Evolutionary conservation across 2,113 vertebrate species (phyloP).

Genomic region (Tetraodon nigroviridis): DNA sequence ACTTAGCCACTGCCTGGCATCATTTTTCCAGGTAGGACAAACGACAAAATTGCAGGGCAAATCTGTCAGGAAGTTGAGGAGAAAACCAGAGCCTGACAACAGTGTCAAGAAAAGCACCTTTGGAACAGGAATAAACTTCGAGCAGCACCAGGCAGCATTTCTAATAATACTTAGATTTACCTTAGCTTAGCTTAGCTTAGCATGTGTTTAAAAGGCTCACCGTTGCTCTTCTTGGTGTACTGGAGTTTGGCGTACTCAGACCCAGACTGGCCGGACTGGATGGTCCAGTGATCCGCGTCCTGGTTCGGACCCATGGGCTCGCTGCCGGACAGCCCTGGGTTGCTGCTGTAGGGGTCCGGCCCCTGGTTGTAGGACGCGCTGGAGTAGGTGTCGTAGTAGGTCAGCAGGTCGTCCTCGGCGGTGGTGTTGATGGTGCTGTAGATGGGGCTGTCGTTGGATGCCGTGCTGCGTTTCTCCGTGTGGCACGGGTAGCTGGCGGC

Average conservation of each 20-base stretch:
- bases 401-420: slow-evolving; percentile 75
- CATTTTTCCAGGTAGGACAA: too few relatives aligned
- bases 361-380: slow-evolving; percentile 66
- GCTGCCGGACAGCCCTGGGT: slow-evolving; percentile 72
- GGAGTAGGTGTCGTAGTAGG: slow-evolving; percentile 73
- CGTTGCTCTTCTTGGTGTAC: slow-evolving; percentile 58
- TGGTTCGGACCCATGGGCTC: slow-evolving; percentile 62
- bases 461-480: slow-evolving; percentile 74
- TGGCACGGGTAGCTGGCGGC: slow-evolving; percentile 85
- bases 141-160: too few relatives aligned
- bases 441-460: slow-evolving; percentile 81
- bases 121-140: too few relatives aligned
- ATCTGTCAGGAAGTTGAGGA: too few relatives aligned
- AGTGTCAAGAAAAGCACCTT: too few relatives aligned
- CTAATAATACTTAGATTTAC: too few relatives aligned
- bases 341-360: slow-evolving; percentile 70
- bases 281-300: slow-evolving; percentile 70
- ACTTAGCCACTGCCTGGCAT: too few relatives aligned
- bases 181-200: too few relatives aligned
- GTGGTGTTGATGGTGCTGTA: slow-evolving; percentile 88
- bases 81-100: too few relatives aligned
- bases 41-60: too few relatives aligned
- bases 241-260: slow-evolving; percentile 76
- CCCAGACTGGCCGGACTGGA: slow-evolving; percentile 68
- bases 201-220: slow-evolving; percentile 21